Evolutionary conservation across 2,888 invertebrate genomes (phyloP), one percentile per base, ranked within the genome.

Genomic region (Plebejus argus): DNA sequence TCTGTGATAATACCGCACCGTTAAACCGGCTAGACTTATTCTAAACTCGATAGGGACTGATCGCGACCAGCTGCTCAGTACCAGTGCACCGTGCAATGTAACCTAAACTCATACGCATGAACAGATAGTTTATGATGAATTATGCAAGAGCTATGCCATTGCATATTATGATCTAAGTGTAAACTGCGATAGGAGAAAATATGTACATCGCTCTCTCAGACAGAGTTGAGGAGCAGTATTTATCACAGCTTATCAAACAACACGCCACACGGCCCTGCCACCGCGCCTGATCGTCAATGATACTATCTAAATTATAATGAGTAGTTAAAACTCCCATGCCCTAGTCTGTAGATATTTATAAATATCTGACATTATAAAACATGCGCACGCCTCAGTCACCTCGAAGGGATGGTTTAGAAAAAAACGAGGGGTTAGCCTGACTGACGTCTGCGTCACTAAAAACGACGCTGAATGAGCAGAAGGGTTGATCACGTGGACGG

Each of bases 321-420:
- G 12, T 28, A 33, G 15, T 18, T 66, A 66, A 28, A 66, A 28
- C 23, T 66, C 12, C 12, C 6, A 66, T 66, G 18, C 28, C 18
- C 6, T 33, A 33, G 28, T 4, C 66, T 15, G 28, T 23, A 28
- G 28, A 15, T 66, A 66, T 66, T 66, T 33, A 66, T 66, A 45
- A 45, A 45, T 45, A 66, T 66, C 66, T 66, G 66, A 66, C 66
- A 66, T 66, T 66, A 66, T 66, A 33, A 66, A 66, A 66, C 66
- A 66, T 4, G 28, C 23, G 66, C 66, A 66, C 66, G 66, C 66
- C 15, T 66, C 33, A 33, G 28, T 66, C 33, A 33, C 33, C 66
- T 66, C 66, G 66, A 66, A 66, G 28, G 66, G 66, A 18, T 66
- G 66, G 28, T 12, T 66, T 66, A 28, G 23, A 15, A 33, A 66